A percentile compares a stretch with the other conserved stretches of the same genome.
Conservation (phyloP, 2,797 vertebrate genomes). For the Crax fasciolata region DNA sequence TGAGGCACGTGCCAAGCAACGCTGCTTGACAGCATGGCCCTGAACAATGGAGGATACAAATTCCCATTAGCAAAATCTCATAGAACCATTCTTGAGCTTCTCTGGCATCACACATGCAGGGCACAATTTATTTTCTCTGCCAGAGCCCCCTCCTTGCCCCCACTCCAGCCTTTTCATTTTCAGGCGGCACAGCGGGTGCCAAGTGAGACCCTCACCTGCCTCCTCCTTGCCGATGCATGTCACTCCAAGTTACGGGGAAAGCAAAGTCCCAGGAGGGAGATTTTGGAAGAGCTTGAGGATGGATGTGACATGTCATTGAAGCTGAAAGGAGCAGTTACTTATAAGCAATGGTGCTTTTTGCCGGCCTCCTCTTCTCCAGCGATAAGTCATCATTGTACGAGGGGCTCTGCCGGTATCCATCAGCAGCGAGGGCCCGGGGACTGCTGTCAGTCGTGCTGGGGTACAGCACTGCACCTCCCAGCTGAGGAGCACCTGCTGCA, state of each 20-base stretch:
- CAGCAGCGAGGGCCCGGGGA: not conserved
- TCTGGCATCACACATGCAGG: slow-evolving; percentile 63
- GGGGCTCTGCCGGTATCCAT: not conserved
- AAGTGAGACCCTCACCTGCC: not conserved
- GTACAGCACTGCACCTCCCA: not conserved
- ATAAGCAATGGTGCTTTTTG: slow-evolving; percentile 68
- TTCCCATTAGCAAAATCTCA: slow-evolving; percentile 53
- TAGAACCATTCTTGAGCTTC: slow-evolving; percentile 44
- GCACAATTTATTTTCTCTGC: slow-evolving; percentile 76
- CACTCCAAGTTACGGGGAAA: slow-evolving; percentile 69
- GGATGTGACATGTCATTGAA: slow-evolving; percentile 78
- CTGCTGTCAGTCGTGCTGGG: not conserved
- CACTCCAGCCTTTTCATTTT: slow-evolving; percentile 51
- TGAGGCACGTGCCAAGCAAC: slow-evolving; percentile 2
- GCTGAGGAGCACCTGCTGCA: not conserved
- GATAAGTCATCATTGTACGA: slow-evolving; percentile 34
- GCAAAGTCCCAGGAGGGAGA: slow-evolving; percentile 70
- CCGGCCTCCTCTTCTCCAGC: slow-evolving; percentile 63
- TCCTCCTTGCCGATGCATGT: not conserved
- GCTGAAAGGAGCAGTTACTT: slow-evolving; percentile 81
- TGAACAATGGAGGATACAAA: slow-evolving; percentile 49
- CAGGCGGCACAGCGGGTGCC: slow-evolving; percentile 1
- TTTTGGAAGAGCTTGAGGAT: slow-evolving; percentile 76
- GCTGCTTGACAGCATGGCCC: slow-evolving; percentile 40
- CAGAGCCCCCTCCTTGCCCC: slow-evolving; percentile 28